Evolutionary conservation across 2,113 vertebrate species (phyloP), one percentile per base, ranked within the genome.

Genomic region (Machaerirhynchus nigripectus): DNA sequence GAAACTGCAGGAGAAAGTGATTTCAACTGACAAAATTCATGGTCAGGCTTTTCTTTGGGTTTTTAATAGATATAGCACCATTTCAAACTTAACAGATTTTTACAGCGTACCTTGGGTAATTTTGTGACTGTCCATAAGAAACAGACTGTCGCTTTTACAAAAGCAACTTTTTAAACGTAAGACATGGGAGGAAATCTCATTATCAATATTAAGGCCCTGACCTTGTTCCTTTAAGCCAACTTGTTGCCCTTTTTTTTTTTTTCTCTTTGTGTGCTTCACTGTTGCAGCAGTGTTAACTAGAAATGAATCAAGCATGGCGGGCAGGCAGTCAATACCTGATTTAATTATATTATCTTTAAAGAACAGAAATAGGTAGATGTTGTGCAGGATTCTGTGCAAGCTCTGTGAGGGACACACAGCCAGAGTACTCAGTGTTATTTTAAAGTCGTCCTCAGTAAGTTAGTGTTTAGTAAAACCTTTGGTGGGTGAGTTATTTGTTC

Each of bases 271-370:
- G 24, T 33, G 31, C 49, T 76, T 49, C 35, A 13, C 63, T 77
- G 47, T 77, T 90, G 71, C 57, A 83, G 37, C 37, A 52, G 20
- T 55, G 35, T 97, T 98, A 96, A 97, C 97, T 95, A 93, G 89
- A 96, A 92, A 79, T 70, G 16, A 97, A 70, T 97, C 87, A 93
- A 50, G 40, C 4, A 2, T 74, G 68, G 68, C 61, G 78, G 64
- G 67, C 70, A 87, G 95, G 69, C 35, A 94, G 39, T 83, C 27
- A 0, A 90, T 87, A 89, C 30, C n/a, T 60, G 83, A 57, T 94
- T 96, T 95, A 95, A 95, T 96, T 79, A 22, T 53, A 83, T 93
- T 93, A 64, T 94, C 84, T 93, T 84, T 92, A 89, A 97, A 79
- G 84, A 93, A 87, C 46, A 94, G 64, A 80, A 76, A 35, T 42